These are phyloP conservation scores for Athrips mouffetella DNA, from an alignment of 2,888 invertebrate species.

Conservation along the genomic window DNA sequence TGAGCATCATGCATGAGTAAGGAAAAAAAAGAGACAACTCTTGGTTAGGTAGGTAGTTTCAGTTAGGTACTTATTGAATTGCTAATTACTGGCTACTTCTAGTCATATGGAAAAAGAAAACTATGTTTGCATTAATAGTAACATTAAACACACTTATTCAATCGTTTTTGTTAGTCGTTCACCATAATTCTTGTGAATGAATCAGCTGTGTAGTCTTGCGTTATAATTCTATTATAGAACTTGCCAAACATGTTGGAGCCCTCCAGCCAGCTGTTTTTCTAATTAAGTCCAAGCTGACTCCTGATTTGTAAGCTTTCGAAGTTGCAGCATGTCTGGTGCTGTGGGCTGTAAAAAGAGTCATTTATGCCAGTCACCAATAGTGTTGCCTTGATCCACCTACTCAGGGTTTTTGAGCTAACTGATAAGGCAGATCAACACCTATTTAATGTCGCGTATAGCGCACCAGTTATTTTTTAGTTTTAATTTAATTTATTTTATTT, in stretches of 20 bases:
- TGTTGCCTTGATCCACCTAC: background rate
- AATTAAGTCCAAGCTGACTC: background rate
- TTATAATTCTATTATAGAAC: background rate
- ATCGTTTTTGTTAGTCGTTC: too few relatives aligned
- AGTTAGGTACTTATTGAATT: too few relatives aligned
- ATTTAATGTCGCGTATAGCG: slow-evolving; percentile 16
- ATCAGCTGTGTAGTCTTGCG: background rate
- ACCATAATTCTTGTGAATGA: too few relatives aligned
- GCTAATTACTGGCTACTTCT: too few relatives aligned
- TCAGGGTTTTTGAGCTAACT: background rate
- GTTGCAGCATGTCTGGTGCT: slow-evolving; percentile 1
- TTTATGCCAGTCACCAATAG: background rate
- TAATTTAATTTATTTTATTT: too few relatives aligned
- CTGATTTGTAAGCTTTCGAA: background rate
- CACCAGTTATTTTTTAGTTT: too few relatives aligned
- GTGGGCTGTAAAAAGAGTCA: background rate
- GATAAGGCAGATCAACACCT: slow-evolving; percentile 17
- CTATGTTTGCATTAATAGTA: too few relatives aligned
- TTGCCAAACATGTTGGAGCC: background rate
- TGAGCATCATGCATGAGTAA: too few relatives aligned
- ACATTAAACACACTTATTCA: too few relatives aligned
- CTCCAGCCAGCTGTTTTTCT: background rate
- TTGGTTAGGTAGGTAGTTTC: too few relatives aligned
- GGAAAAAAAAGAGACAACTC: too few relatives aligned
- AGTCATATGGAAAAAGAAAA: too few relatives aligned